Base-by-base conservation (phyloP, 2,888 invertebrate genomes). In the Slavum lentiscoides region DNA sequence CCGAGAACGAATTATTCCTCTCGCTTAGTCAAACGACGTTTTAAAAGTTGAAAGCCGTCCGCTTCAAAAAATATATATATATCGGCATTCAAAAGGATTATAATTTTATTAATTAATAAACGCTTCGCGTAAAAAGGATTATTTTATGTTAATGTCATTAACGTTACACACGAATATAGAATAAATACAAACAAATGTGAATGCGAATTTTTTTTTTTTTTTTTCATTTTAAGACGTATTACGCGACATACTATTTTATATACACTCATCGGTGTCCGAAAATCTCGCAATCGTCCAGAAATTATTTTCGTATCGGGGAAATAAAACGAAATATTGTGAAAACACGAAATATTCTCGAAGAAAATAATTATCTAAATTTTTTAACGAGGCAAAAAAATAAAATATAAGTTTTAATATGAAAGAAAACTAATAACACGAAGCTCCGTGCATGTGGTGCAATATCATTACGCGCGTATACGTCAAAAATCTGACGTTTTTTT, bases 91-190 rank as follows among this genome's bases (percentile, higher is more conserved):
- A n/a, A 62, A 30, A 62, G n/a, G 30, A 30, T 62, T n/a, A 30
- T n/a, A 72, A 74, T 37, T 43, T 9, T 61, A 73, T 61, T 72
- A 5, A 72, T 72, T 70, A 43, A 43, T 23, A 30, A 2, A 23
- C 21, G 21, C 39, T 19, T 23, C 1, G 8, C 19, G 19, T 59
- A 8, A 9, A n/a, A n/a, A 19, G 43, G 13, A 66, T 7, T 43
- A 8, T 21, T 30, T 55, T 21, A 13, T 17, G 7, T 5, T 43
- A 23, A 17, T 55, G 19, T n/a, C 13, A 11, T 37, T 37, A n/a
- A 11, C 21, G 59, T 59, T n/a, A 59, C 21, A 59, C 21, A 3
- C 59, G 59, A 23, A 21, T 21, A 19, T 30, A 30, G 30, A 30
- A 55, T 6, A 55, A 19, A 55, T 55, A 49, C 5, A 19, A 4